These are phyloP conservation scores for Oceanodroma leucorhoa DNA, from an alignment of 2,797 vertebrate species.

Conservation along the genomic window DNA sequence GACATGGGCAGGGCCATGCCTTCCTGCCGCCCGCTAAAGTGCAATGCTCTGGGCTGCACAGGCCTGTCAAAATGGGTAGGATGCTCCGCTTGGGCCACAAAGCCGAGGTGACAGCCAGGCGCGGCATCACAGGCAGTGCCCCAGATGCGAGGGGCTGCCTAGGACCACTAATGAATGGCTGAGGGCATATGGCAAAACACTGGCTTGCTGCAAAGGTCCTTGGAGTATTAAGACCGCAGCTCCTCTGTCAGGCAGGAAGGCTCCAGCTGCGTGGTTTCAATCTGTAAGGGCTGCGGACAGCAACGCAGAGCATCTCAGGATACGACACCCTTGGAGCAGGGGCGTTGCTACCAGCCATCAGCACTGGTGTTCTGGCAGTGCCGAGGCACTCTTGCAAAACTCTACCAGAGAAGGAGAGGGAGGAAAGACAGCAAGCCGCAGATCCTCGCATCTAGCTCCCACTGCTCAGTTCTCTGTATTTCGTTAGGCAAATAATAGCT, in stretches of 20 bases:
- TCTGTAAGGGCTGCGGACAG: background rate
- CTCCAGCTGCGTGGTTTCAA: background rate
- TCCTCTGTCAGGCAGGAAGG: background rate
- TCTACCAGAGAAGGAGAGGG: background rate
- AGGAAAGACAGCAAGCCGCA: background rate
- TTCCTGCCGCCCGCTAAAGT: background rate
- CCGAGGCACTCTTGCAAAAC: background rate
- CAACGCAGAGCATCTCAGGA: background rate
- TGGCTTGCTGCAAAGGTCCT: background rate
- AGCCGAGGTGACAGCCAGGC: background rate
- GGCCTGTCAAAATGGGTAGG: background rate
- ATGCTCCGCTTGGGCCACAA: background rate
- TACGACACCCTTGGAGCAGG: background rate
- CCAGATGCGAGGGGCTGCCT: rapidly evolving
- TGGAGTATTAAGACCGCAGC: background rate
- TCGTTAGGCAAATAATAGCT: slow-evolving; percentile 39
- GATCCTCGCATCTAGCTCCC: background rate
- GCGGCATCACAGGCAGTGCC: background rate
- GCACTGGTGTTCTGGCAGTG: background rate
- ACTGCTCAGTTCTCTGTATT: slow-evolving; percentile 17
- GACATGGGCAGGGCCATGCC: background rate
- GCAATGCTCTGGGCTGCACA: background rate
- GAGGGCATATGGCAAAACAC: background rate
- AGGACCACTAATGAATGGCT: background rate
- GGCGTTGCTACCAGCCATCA: background rate